Evolutionary conservation across 2,888 invertebrate genomes (phyloP).

Genomic region (Mythimna vitellina): DNA sequence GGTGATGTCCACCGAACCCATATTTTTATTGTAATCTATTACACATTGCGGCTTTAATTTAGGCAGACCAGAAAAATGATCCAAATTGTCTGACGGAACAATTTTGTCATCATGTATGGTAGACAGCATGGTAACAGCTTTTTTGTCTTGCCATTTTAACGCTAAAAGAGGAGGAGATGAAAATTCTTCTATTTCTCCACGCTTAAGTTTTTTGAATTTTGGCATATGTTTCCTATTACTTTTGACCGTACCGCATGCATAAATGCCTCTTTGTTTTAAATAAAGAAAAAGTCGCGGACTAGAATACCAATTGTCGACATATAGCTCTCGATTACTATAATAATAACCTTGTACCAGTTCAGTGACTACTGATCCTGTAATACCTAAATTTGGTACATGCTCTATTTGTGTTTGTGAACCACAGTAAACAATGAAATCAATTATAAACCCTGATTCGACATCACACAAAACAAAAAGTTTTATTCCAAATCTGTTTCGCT

Average conservation of each 20-base stretch:
- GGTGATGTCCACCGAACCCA: conserved; percentile 70
- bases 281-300: conserved; percentile 19
- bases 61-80: conserved; percentile 49
- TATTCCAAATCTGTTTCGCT: conserved; percentile 5
- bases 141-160: conserved; percentile 74
- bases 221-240: conserved; percentile 58
- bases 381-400: conserved; percentile 41
- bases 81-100: conserved; percentile 49
- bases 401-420: conserved; percentile 53
- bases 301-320: conserved; percentile 62
- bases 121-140: conserved; percentile 59
- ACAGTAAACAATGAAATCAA: conserved; percentile 63
- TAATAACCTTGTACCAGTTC: conserved; percentile 55
- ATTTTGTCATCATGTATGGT: conserved; percentile 54
- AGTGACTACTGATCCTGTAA: conserved; percentile 52
- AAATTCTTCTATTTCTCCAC: conserved; percentile 44
- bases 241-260: conserved; percentile 62
- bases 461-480: conserved; percentile 62
- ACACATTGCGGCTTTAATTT: conserved; percentile 56
- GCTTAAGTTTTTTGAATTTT: conserved; percentile 50
- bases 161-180: conserved; percentile 42
- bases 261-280: conserved; percentile 54
- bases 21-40: conserved; percentile 70
- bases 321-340: conserved; percentile 53
- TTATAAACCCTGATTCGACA: conserved; percentile 55